Base-by-base conservation (phyloP, 2,888 invertebrate genomes). In the Pogonocherus hispidulus region DNA sequence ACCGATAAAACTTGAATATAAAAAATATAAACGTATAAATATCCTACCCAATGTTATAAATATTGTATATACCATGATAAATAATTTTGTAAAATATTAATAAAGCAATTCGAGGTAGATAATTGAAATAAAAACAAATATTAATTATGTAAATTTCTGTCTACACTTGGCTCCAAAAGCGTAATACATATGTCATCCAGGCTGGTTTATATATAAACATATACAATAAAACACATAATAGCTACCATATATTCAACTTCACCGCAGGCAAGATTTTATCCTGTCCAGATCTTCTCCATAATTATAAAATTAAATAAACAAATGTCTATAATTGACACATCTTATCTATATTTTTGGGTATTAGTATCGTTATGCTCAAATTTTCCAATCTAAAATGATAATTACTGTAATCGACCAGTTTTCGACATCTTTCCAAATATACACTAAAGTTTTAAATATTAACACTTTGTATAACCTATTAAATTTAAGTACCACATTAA, bases 401-500 rank as follows among this genome's bases (percentile, higher is more conserved):
- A 41, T 41, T 41, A 41, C 11, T 3, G 41, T 52, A 9, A 22
- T 52, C 23, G 23, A 52, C 23, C 23, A 22, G 23, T 52, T 23
- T 23, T 56, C 22, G 14, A 56, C n/a, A 22, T 41, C 19, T 44
- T 37, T 20, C 37, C 19, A 55, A 55, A 55, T 37, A 37, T 37
- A 55, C 41, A 44, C 3, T 56, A 56, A 44, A 41, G 5, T 8
- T 41, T 41, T 56, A 56, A n/a, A 56, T 56, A n/a, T 56, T 20
- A 11, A n/a, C 5, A 11, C 37, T 56, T 16, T 37, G 44, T 56
- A 37, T 41, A 56, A 22, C 19, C 56, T 20, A 56, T 56, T 56
- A 56, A 56, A 22, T 56, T 56, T 56, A 56, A 56, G 41, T 44
- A 20, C 56, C 9, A n/a, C 56, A 44, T 56, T 56, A 56, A 44